Evolutionary conservation across 1,140 invertebrate species (phyloP).

Genomic region (Samia ricini): DNA sequence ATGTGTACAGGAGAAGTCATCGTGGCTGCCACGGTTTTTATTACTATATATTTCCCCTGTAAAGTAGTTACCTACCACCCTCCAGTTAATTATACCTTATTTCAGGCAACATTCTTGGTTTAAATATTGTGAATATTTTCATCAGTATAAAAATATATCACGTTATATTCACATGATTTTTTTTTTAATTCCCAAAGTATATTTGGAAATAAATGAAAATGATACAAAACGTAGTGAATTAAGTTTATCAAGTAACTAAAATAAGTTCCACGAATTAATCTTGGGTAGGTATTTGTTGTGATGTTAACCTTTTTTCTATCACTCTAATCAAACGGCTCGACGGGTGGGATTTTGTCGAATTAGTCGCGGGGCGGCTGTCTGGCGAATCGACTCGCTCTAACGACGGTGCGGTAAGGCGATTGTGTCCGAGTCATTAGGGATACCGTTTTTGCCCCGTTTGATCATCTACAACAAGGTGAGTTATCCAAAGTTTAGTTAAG

Average conservation of each 20-base stretch:
- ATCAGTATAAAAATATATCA: no score
- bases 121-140: no score
- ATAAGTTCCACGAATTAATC: background rate
- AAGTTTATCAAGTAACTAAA: background rate
- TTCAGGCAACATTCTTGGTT: no score
- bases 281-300: background rate
- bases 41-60: no score
- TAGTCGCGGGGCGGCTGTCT: background rate
- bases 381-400: conserved; percentile 2
- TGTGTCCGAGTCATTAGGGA: conserved; percentile 13
- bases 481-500: background rate
- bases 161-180: background rate
- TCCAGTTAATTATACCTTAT: no score
- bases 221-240: background rate
- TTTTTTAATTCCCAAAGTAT: no score
- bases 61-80: no score
- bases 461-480: background rate
- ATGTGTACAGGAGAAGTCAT: no score
- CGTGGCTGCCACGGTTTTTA: no score
- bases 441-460: conserved; percentile 7
- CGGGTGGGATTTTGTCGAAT: conserved; percentile 5
- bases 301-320: conserved; percentile 6
- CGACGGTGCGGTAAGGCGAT: conserved; percentile 9
- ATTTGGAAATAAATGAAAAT: background rate
- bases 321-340: background rate